Conservation (phyloP, 2,888 invertebrate species). For the Ophion obscuratus region DNA sequence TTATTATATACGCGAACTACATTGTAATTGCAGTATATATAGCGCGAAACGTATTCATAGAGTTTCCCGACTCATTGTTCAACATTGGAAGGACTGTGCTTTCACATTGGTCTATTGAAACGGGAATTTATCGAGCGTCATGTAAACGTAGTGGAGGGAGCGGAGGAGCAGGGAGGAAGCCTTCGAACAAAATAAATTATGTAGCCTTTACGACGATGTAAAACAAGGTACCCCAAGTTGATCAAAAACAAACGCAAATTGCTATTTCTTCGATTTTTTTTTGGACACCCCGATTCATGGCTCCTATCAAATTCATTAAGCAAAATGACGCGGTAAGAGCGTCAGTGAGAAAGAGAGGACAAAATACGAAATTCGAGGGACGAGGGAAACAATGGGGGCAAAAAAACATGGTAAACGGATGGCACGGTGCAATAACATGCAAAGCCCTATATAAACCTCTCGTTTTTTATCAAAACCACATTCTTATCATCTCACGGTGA, state of each 20-base stretch:
- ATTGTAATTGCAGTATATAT: slow-evolving; percentile 22
- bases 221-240: neutral
- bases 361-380: neutral
- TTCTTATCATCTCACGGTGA: slow-evolving; percentile 54
- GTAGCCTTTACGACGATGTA: neutral
- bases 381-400: neutral
- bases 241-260: neutral
- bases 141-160: neutral
- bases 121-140: slow-evolving; percentile 12
- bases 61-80: slow-evolving; percentile 37
- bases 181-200: slow-evolving; percentile 3
- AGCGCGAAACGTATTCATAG: slow-evolving; percentile 29
- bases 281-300: neutral
- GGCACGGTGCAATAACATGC: slow-evolving; percentile 53
- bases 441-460: slow-evolving; percentile 50
- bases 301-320: neutral
- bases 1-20: slow-evolving; percentile 12
- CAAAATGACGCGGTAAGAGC: neutral
- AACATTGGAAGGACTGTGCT: slow-evolving; percentile 24
- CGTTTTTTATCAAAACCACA: slow-evolving; percentile 53
- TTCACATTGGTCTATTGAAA: slow-evolving; percentile 14
- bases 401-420: slow-evolving; percentile 21
- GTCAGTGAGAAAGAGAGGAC: neutral
- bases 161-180: neutral
- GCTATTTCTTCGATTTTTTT: neutral